Conservation (phyloP, 2,113 vertebrate genomes). For the Columba livia region DNA sequence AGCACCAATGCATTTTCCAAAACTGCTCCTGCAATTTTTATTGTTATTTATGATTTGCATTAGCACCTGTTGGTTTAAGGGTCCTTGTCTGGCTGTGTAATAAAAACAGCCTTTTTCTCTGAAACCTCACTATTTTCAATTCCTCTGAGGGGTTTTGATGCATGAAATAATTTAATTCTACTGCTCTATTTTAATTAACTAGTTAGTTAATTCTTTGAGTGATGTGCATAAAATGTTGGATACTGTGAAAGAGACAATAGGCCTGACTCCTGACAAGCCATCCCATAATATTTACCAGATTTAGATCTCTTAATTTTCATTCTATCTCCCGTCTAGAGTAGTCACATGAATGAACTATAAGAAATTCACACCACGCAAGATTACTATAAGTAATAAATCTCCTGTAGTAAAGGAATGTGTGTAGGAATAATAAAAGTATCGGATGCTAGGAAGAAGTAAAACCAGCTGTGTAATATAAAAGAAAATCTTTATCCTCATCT, state of each 20-base stretch:
- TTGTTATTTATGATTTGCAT: slow-evolving; percentile 13
- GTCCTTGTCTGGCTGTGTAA: not conserved
- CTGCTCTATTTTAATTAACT: not conserved
- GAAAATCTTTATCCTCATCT: slow-evolving; percentile 50
- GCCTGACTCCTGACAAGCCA: not conserved
- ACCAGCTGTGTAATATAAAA: slow-evolving; percentile 64
- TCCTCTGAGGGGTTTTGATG: not conserved
- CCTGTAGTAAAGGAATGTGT: slow-evolving; percentile 51
- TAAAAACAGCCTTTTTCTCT: not conserved
- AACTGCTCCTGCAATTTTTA: not conserved
- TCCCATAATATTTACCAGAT: not conserved
- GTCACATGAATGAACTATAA: slow-evolving; percentile 39
- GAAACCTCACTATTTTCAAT: not conserved
- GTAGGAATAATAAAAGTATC: slow-evolving; percentile 56
- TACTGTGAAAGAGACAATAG: not conserved
- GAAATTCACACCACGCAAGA: slow-evolving; percentile 44
- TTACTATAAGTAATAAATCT: slow-evolving; percentile 64
- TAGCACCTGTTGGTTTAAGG: not conserved
- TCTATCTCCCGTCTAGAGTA: not conserved
- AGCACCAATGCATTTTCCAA: not conserved
- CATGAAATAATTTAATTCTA: not conserved
- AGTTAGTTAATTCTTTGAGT: not conserved
- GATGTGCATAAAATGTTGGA: not conserved
- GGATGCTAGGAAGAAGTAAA: slow-evolving; percentile 63
- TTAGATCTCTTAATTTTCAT: slow-evolving; percentile 5